Evolutionary conservation across 2,888 invertebrate species (phyloP), one percentile per base, ranked within the genome.

Genomic region (Uropetala carovei): DNA sequence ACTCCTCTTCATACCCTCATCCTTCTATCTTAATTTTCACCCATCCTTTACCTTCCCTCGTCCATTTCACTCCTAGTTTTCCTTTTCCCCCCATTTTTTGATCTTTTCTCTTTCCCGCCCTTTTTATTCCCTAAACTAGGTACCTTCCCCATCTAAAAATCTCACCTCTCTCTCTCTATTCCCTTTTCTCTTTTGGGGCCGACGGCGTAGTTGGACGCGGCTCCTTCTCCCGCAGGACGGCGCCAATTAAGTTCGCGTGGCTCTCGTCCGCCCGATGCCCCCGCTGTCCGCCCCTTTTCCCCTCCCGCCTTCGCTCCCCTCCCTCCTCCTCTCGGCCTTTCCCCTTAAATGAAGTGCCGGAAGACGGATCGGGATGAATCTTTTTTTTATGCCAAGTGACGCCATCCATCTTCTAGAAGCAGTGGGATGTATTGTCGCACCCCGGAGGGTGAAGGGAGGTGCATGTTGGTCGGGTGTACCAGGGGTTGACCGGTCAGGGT

Each of bases 201-300:
- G 43, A 43, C 43, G 18, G 56, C 57, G 56, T 43, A 92, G 92
- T 75, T 91, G 83, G 82, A 92, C 92, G 83, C 64, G 64, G 64
- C 89, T 64, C 64, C 64, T 75, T 27, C 64, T 89, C 68, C 92
- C 92, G 30, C 22, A 68, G 92, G 85, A 60, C 85, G 85, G 84
- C 85, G 68, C 64, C 92, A 92, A 92, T 84, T 85, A 84, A 92
- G 92, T 68, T 92, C 85, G 92, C 92, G 92, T 85, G 64, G 89
- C 22, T 43, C 89, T 60, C 57, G n/a, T 58, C 60, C 64, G 91
- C 91, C 91, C 43, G 5, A 43, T 43, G 43, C 43, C 5, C 43
- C 91, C n/a, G 30, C 68, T n/a, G 56, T 56, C 30, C 22, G 18
- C 59, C 92, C 83, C 59, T 68, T 59, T 18, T 22, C 59, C 27